Percentiles rank a stretch among this genome's conserved stretches.
Conservation (phyloP, 2,797 vertebrate species). For the Heliangelus exortis region DNA sequence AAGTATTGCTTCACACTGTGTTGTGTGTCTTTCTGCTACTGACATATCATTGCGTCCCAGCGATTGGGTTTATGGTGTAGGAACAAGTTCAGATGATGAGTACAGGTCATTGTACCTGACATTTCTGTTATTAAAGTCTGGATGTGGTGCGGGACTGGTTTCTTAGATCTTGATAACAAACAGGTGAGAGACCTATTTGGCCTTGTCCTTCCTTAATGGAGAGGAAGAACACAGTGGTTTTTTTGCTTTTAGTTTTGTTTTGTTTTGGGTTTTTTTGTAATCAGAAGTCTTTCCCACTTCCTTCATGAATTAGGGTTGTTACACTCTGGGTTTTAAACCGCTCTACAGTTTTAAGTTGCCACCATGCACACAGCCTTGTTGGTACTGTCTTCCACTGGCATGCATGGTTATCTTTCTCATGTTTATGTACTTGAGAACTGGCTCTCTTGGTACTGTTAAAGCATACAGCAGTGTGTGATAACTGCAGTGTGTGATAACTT, state of each 20-base stretch:
- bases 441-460: not conserved
- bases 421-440: not conserved
- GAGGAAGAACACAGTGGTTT: not conserved
- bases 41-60: not conserved
- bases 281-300: not conserved
- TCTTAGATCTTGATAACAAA: not conserved
- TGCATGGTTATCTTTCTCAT: not conserved
- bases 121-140: not conserved
- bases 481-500: constrained; percentile 19
- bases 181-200: not conserved
- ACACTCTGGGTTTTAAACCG: not conserved
- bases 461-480: constrained; percentile 21
- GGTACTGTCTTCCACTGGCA: not conserved
- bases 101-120: not conserved
- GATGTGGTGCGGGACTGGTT: not conserved
- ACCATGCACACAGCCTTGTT: not conserved
- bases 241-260: too few species aligned
- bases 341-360: not conserved
- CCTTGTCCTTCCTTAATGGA: not conserved
- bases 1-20: not conserved
- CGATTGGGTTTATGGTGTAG: not conserved
- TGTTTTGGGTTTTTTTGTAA: not conserved
- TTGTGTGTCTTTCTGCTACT: not conserved
- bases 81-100: not conserved
- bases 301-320: not conserved